These are phyloP conservation scores for Pseudomyrmex cubaensis DNA, from an alignment of 1,140 invertebrate species.

Conservation along the genomic window DNA sequence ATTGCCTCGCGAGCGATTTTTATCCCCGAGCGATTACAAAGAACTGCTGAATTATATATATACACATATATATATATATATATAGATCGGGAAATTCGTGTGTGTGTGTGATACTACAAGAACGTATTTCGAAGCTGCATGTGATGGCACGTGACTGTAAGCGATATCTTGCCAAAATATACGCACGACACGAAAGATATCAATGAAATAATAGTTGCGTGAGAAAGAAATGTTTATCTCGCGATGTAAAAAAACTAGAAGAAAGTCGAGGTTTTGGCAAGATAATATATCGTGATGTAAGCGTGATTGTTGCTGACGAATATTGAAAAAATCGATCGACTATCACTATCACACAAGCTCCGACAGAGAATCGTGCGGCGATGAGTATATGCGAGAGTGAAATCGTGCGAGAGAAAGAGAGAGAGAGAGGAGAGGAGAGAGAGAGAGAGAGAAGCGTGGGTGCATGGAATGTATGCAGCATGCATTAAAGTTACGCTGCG, in stretches of 20 bases:
- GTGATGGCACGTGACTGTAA: constrained; percentile 19
- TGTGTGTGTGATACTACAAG: constrained; percentile 11
- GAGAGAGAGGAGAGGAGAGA: too few relatives aligned
- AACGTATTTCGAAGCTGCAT: constrained; percentile 16
- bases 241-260: not conserved
- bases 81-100: not conserved
- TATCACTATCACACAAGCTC: constrained; percentile 6
- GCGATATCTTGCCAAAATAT: constrained; percentile 49
- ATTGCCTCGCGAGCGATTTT: constrained; percentile 28
- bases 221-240: not conserved
- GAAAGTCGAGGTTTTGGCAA: not conserved
- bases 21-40: not conserved
- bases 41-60: constrained; percentile 3
- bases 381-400: constrained; percentile 69
- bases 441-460: constrained; percentile 63
- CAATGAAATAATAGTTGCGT: not conserved
- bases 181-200: not conserved
- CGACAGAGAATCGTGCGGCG: constrained; percentile 57
- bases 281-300: not conserved
- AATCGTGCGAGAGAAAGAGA: constrained; percentile 70
- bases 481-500: constrained; percentile 70
- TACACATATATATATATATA: not conserved
- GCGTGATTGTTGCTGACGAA: not conserved
- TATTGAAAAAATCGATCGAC: constrained; percentile 20
- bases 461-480: constrained; percentile 66